These are phyloP conservation scores for Mormoops blainvillei DNA, from an alignment of 2,113 vertebrate genomes.

Conservation along the genomic window DNA sequence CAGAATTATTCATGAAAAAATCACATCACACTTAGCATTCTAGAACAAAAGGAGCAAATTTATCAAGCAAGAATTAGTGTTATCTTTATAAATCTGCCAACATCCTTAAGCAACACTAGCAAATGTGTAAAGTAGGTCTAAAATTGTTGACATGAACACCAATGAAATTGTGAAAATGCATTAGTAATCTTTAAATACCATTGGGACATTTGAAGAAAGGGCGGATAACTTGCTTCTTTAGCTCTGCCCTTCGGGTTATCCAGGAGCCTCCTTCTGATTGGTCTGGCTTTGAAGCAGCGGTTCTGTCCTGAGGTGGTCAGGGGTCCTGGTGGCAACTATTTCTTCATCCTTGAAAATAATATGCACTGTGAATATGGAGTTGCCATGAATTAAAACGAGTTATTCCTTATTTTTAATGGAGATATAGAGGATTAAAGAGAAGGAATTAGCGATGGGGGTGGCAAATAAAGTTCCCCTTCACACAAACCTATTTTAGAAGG, in stretches of 20 bases:
- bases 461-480: background rate
- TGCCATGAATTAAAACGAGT: background rate
- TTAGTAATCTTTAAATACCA: constrained; percentile 9
- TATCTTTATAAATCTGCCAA: constrained; percentile 29
- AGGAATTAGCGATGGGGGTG: background rate
- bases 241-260: background rate
- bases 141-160: constrained; percentile 11
- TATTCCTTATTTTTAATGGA: background rate
- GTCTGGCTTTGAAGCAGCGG: background rate
- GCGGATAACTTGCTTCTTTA: background rate
- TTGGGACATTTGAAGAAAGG: background rate
- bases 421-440: background rate
- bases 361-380: background rate
- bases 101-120: constrained; percentile 4
- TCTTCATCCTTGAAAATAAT: constrained; percentile 8
- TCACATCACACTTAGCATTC: constrained; percentile 19
- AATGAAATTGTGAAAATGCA: constrained; percentile 6
- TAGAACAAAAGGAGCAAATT: constrained; percentile 34
- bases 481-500: background rate
- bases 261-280: background rate
- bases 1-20: constrained; percentile 32
- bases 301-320: background rate
- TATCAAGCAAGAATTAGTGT: constrained; percentile 23
- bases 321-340: background rate
- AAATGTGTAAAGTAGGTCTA: constrained; percentile 14